Evolutionary conservation across 1,140 invertebrate species (phyloP).

Genomic region (Xylocopa sonorina): DNA sequence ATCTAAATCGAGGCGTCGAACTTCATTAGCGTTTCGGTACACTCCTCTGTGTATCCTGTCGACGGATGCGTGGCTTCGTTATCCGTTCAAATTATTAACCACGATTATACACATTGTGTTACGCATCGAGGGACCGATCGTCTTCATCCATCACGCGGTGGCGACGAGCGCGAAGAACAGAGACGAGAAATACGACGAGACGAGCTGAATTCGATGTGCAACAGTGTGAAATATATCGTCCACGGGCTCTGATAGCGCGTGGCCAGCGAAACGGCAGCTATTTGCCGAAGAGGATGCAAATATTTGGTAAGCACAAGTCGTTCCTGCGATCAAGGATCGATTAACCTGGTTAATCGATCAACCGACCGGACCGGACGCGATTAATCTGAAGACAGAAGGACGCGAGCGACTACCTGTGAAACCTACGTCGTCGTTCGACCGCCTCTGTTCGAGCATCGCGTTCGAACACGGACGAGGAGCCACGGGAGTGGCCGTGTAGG

Average conservation of each 20-base stretch:
- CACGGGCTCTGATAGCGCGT: too few relatives aligned
- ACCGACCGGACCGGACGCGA: not conserved
- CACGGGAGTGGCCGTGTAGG: not conserved
- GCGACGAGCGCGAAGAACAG: not conserved
- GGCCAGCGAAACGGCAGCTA: too few relatives aligned
- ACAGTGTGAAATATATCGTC: too few relatives aligned
- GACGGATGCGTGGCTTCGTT: not conserved
- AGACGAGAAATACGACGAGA: too few relatives aligned
- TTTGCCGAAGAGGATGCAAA: not conserved
- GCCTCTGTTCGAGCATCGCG: not conserved
- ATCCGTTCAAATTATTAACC: constrained; percentile 27
- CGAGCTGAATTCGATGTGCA: too few relatives aligned
- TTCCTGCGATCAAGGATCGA: not conserved
- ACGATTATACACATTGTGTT: not conserved
- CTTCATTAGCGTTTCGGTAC: constrained; percentile 36
- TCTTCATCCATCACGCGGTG: not conserved
- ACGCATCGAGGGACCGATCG: not conserved
- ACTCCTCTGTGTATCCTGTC: not conserved
- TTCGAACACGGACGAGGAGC: not conserved
- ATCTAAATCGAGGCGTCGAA: constrained; percentile 45
- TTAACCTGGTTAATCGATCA: constrained; percentile 37
- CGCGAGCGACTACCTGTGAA: constrained; percentile 18
- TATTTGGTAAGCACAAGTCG: not conserved
- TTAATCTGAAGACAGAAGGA: constrained; percentile 4
- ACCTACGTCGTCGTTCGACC: not conserved